These are phyloP conservation scores for Danio tinwini DNA, from an alignment of 2,797 vertebrate genomes.

Conservation along the genomic window DNA sequence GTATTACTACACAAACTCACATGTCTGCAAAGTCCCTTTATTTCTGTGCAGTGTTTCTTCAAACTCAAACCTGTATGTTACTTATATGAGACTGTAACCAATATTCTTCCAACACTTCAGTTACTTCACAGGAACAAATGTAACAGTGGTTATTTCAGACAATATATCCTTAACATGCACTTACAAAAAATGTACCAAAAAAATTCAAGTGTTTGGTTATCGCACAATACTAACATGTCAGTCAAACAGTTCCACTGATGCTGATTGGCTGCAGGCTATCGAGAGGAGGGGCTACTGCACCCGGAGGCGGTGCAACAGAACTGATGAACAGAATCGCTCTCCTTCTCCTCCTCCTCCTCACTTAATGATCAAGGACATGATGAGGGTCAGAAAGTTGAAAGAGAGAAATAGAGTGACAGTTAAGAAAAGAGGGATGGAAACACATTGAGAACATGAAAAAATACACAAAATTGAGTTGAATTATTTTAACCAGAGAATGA, in stretches of 20 bases:
- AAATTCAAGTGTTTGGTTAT: background rate
- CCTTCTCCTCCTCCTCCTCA: constrained; percentile 69
- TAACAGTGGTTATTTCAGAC: background rate
- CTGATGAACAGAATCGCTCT: constrained; percentile 77
- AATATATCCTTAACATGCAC: no score
- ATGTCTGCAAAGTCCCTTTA: background rate
- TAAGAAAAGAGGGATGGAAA: constrained; percentile 26
- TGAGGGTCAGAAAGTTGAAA: constrained; percentile 48
- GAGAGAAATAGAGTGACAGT: constrained; percentile 45
- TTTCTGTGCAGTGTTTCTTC: background rate
- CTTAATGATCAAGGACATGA: constrained; percentile 59
- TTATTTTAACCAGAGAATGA: background rate
- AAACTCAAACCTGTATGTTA: background rate
- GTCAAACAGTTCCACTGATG: constrained; percentile 27
- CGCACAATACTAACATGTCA: background rate
- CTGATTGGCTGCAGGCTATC: constrained; percentile 73
- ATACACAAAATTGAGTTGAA: background rate
- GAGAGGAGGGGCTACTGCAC: constrained; percentile 82
- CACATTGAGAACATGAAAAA: constrained; percentile 25
- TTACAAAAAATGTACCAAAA: background rate
- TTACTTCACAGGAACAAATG: background rate
- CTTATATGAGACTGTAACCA: background rate
- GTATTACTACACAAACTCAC: background rate
- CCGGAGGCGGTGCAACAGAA: constrained; percentile 83
- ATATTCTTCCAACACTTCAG: background rate